phyloP scores from a whole-genome alignment of 2,113 vertebrate genomes.

The Synodontis membranacea region DNA sequence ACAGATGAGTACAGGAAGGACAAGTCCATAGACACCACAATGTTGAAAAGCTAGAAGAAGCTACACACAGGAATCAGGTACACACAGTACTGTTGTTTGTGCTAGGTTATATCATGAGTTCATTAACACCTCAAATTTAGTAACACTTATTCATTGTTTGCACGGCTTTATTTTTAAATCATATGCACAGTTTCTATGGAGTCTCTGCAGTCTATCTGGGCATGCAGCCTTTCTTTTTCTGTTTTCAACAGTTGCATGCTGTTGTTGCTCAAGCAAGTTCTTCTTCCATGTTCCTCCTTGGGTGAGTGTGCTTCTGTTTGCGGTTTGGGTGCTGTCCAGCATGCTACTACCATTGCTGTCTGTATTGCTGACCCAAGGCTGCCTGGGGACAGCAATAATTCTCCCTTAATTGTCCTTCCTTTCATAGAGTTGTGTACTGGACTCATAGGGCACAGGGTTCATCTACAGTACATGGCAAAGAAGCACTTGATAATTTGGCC shows the following conservation, averaged over 20 bases:
- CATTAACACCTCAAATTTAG: background rate
- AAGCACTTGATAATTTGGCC: background rate
- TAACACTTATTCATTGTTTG: background rate
- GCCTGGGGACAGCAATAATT: background rate
- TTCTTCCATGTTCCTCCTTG: background rate
- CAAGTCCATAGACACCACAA: background rate
- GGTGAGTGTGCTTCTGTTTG: background rate
- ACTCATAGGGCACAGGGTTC: background rate
- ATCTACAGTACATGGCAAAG: background rate
- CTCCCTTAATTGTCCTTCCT: background rate
- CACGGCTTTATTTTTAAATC: background rate
- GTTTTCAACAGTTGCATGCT: background rate
- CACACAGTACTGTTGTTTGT: background rate
- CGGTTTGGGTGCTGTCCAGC: background rate
- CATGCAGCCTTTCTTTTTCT: background rate
- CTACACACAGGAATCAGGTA: background rate
- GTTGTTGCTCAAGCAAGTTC: background rate
- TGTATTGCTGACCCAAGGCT: background rate
- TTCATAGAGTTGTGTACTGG: background rate
- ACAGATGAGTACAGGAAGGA: background rate
- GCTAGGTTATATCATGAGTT: background rate
- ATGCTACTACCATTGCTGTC: background rate
- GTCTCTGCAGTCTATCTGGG: background rate
- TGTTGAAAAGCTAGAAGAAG: background rate
- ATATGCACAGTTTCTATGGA: background rate